Evolutionary conservation across 2,797 vertebrate genomes (phyloP).

Genomic region (Tolypeutes matacus): DNA sequence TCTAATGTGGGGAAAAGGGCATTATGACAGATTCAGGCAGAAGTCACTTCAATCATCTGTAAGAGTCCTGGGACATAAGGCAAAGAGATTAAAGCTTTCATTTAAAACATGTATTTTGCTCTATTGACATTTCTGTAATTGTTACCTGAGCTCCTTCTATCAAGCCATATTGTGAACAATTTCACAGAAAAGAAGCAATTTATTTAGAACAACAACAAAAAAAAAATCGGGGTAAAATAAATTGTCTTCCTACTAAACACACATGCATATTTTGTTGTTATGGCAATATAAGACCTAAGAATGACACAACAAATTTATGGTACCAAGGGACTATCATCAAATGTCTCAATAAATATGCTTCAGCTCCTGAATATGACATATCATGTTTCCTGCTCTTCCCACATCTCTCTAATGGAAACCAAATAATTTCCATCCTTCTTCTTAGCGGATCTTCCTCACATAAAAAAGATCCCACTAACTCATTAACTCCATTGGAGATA

Average conservation of each 20-base stretch:
- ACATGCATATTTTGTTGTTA: conserved; percentile 80
- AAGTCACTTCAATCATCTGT: conserved; percentile 69
- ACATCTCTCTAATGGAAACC: conserved; percentile 6
- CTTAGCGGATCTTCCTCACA: not conserved
- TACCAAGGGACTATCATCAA: conserved; percentile 70
- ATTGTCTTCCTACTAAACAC: conserved; percentile 47
- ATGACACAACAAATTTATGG: conserved; percentile 52
- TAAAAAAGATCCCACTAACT: not conserved
- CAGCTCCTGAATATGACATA: not conserved
- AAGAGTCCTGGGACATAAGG: conserved; percentile 51
- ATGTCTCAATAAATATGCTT: conserved; percentile 62
- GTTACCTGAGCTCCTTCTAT: conserved; percentile 53
- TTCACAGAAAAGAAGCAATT: conserved; percentile 70
- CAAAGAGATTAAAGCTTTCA: conserved; percentile 61
- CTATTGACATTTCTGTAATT: conserved; percentile 74
- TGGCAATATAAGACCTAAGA: conserved; percentile 78
- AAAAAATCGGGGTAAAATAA: conserved; percentile 57
- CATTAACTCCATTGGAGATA: not conserved
- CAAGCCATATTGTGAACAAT: conserved; percentile 42
- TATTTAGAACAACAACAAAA: conserved; percentile 72
- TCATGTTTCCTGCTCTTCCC: not conserved
- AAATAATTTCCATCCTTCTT: not conserved
- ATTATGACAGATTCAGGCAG: conserved; percentile 64
- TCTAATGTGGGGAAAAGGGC: conserved; percentile 56
- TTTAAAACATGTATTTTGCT: conserved; percentile 61